Conservation (phyloP, 1,140 invertebrate genomes). For the Drosophila saltans region DNA sequence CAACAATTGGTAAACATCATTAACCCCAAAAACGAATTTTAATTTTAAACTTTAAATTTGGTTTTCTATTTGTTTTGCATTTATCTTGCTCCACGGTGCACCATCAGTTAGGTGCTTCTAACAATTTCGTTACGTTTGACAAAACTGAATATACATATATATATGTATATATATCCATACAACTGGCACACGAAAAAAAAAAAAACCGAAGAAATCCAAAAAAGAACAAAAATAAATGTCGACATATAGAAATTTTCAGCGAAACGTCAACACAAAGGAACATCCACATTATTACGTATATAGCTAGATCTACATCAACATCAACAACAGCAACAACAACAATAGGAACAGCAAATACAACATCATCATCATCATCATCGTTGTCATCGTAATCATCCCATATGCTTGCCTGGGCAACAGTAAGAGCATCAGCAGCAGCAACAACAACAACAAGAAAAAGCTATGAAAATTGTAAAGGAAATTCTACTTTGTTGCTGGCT, state of each 20-base stretch:
- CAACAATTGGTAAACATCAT: too few species aligned
- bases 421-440: conserved; percentile 14
- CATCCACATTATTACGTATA: conserved; percentile 63
- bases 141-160: conserved; percentile 1
- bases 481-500: conserved; percentile 63
- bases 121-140: conserved; percentile 42
- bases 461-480: conserved; percentile 38
- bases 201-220: not conserved
- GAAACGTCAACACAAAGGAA: conserved; percentile 43
- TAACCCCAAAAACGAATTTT: too few species aligned
- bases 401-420: conserved; percentile 10
- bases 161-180: not conserved
- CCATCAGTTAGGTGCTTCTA: conserved; percentile 14
- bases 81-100: not conserved
- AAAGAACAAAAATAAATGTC: conserved; percentile 29
- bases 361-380: conserved; percentile 37
- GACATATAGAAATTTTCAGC: conserved; percentile 35
- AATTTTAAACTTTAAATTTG: too few species aligned
- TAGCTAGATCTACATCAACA: conserved; percentile 25
- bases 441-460: conserved; percentile 5
- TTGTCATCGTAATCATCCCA: conserved; percentile 3
- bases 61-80: too few species aligned
- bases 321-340: not conserved
- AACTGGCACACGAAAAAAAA: conserved; percentile 3
- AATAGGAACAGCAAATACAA: too few species aligned